These are phyloP conservation scores for Dendronephthya gigantea DNA, from an alignment of 64 coral and sea anemone genomes.

Conservation along the genomic window DNA sequence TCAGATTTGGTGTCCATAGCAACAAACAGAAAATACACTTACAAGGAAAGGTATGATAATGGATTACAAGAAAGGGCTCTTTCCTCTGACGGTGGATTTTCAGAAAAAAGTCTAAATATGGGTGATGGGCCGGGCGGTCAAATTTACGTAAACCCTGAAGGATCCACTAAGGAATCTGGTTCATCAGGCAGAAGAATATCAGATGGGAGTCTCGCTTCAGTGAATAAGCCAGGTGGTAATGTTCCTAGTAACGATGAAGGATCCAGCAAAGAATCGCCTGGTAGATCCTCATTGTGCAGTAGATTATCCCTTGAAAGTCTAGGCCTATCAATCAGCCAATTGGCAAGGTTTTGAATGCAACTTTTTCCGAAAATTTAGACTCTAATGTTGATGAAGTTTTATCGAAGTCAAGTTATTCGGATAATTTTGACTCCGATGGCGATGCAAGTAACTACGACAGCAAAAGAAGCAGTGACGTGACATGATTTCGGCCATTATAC, in stretches of 20 bases:
- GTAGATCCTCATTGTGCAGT: background rate
- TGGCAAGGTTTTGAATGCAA: background rate
- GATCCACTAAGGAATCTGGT: no score
- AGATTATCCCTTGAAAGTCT: background rate
- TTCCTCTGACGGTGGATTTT: background rate
- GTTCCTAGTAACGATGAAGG: background rate
- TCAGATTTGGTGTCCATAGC: background rate
- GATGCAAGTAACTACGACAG: background rate
- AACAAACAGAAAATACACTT: background rate
- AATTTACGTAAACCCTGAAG: no score
- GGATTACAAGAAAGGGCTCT: background rate
- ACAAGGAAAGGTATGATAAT: background rate
- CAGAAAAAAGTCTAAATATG: background rate
- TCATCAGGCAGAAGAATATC: no score
- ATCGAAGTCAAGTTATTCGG: background rate
- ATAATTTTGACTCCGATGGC: background rate
- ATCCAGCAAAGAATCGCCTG: background rate
- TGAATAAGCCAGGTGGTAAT: background rate
- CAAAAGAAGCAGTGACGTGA: background rate
- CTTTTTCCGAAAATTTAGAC: background rate
- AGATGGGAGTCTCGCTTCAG: no score
- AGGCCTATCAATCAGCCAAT: background rate
- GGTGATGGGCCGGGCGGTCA: background rate
- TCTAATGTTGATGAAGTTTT: background rate
- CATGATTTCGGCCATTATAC: no score